Evolutionary conservation across 2,797 vertebrate genomes (phyloP), one percentile per base, ranked within the genome.

Genomic region (Tadarida brasiliensis): DNA sequence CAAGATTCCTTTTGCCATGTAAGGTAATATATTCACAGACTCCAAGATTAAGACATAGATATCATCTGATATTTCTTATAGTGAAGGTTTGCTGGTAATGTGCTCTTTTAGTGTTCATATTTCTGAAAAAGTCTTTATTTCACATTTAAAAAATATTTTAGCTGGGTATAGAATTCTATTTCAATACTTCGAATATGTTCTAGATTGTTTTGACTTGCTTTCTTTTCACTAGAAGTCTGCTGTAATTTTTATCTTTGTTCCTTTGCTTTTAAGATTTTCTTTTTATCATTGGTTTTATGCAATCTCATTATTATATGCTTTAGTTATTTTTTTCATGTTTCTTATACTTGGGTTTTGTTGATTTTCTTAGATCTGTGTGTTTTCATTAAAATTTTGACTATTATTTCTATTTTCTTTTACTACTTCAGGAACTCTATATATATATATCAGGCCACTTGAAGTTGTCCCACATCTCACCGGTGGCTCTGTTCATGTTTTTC

Each of bases 291-390:
- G 59, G 2, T 54, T 59, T 77, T 49, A 68, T 35, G 73, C 9
- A 4, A 4, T 86, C 30, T 92, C 51, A 68, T 56, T 65, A 44
- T 16, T n/a, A 68, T 35, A 3, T 24, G 12, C 28, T 67, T 92
- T 26, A 47, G 14, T 28, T 76, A 51, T 81, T 71, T 67, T 92
- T 68, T 68, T 92, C 71, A 47, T 85, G 49, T 83, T 91, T 91
- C 33, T 67, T 19, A 5, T 54, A 44, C 59, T 67, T n/a, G 54
- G 15, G 74, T 67, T 57, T 67, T 85, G 33, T 56, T 84, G 47
- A 47, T 65, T 84, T 65, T 65, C 47, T 76, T 84, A 39, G 19
- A 39, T 44, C 57, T 67, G 15, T 49, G 35, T 77, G 49, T 77
- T 77, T 85, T 86, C 73, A 35, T 59, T 49, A 77, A 22, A 57